phyloP scores from a whole-genome alignment of 2,113 vertebrate species.

The Hypocryptadius cinnamomeus region DNA sequence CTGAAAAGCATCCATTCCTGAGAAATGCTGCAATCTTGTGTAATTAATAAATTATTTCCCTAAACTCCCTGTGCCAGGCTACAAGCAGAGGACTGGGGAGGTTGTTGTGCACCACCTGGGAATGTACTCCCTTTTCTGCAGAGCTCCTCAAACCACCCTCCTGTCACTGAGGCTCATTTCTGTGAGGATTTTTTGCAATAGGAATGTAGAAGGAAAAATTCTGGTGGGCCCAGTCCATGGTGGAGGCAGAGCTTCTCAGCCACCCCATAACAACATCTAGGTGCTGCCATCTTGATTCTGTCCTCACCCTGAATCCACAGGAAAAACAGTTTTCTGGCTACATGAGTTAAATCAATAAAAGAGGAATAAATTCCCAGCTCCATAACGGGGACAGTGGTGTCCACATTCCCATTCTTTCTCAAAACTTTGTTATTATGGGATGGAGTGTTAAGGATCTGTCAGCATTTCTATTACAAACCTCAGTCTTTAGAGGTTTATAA shows the following conservation, averaged over 20 bases:
- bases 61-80: not conserved
- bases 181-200: not conserved
- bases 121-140: not conserved
- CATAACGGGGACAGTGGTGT: not conserved
- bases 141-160: not conserved
- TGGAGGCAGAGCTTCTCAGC: not conserved
- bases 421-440: conserved; percentile 55
- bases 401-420: conserved; percentile 10
- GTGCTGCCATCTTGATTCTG: not conserved
- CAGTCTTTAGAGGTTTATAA: conserved; percentile 64
- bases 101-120: not conserved
- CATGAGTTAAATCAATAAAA: not conserved
- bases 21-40: not conserved
- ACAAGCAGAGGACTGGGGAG: not conserved
- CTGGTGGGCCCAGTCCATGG: too few relatives aligned
- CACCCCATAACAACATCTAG: not conserved
- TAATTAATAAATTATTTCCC: not conserved
- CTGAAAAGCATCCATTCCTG: not conserved
- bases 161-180: not conserved
- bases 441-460: conserved; percentile 64
- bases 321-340: not conserved
- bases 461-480: conserved; percentile 65
- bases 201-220: not conserved
- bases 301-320: not conserved
- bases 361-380: not conserved